Percentiles rank a stretch among this genome's conserved stretches.
These are phyloP conservation scores for Xiphorhynchus elegans DNA, from an alignment of 2,113 vertebrate species.

Conservation along the genomic window DNA sequence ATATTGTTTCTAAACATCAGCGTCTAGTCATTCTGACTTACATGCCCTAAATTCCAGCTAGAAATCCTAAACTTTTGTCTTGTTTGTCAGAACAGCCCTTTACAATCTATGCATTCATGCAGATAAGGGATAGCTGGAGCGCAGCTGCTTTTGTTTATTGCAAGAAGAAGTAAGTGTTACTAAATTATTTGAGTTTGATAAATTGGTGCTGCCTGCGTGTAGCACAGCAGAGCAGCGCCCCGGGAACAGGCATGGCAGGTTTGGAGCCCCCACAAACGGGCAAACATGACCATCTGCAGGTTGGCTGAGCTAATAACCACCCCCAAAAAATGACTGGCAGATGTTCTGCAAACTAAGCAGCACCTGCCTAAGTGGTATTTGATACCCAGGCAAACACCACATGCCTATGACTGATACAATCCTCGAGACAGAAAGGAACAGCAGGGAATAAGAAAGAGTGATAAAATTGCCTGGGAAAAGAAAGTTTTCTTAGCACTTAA, in stretches of 20 bases:
- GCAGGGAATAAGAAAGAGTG: background rate
- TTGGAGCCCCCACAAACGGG: background rate
- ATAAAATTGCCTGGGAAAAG: slow-evolving; percentile 29
- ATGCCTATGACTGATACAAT: background rate
- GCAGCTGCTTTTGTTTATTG: slow-evolving; percentile 56
- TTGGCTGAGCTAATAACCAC: background rate
- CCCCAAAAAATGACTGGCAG: slow-evolving; percentile 25
- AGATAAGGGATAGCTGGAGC: slow-evolving; percentile 5
- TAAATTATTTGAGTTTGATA: slow-evolving; percentile 48
- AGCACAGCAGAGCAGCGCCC: background rate
- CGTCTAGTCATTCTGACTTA: slow-evolving; percentile 10
- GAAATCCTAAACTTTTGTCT: slow-evolving; percentile 61
- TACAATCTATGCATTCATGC: slow-evolving; percentile 56
- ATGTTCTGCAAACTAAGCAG: slow-evolving; percentile 43
- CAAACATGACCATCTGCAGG: slow-evolving; percentile 55
- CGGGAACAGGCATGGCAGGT: background rate
- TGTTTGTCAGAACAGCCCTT: slow-evolving; percentile 10
- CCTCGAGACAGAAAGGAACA: background rate
- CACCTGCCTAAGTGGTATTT: slow-evolving; percentile 42
- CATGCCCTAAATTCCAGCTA: slow-evolving; percentile 62
- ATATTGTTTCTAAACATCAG: slow-evolving; percentile 64
- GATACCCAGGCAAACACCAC: background rate
- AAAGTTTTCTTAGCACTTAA: slow-evolving; percentile 1
- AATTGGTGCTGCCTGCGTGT: background rate
- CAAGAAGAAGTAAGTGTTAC: slow-evolving; percentile 9